Evolutionary conservation across 1,140 invertebrate species (phyloP), one percentile per base, ranked within the genome.

Genomic region (Paracyclopina nana): DNA sequence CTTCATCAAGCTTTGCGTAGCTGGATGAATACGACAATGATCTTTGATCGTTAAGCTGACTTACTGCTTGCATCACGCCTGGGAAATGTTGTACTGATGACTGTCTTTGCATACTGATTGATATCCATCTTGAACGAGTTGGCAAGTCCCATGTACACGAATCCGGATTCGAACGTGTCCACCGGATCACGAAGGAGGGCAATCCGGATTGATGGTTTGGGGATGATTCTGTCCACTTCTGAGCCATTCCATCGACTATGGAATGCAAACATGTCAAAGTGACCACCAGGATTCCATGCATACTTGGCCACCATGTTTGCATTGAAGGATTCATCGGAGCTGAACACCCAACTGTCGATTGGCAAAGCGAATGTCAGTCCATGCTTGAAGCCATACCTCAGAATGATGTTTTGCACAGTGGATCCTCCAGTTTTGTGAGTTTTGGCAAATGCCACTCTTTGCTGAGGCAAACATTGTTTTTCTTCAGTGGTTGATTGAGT

Each of bases 361-460:
- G 45, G 45, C 3, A 48, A 22, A 27, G 45, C 45, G 27, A 48
- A 48, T 11, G n/a, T 27, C 14, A 48, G 22, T 3, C 22, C 29
- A 4, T 48, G 45, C 25, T 16, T 2, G 11, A 26, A 26, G 4
- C 45, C 45, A 48, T 52, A 52, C 4, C 50, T 14, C 12, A 52
- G 43, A 1, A 52, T 2, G 11, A 52, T 44, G 27, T 45, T 52
- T 29, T 52, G 50, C 27, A 52, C 26, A 18, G 50, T 52, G 16
- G 50, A 52, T 20, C 50, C 27, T 20, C 50, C 50, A 26, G 50
- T 52, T 52, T 52, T 52, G 16, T 52, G 50, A 2, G 50, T 50
- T 20, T 50, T 50, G 29, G 38, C 30, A 43, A 50, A 50, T 4
- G 16, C 49, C n/a, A 50, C 18, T 24, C 29, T 50, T 9, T 40